A percentile compares a stretch with the other conserved stretches of the same genome.
Conservation (phyloP, 2,797 vertebrate genomes). For the Loriculus beryllinus region DNA sequence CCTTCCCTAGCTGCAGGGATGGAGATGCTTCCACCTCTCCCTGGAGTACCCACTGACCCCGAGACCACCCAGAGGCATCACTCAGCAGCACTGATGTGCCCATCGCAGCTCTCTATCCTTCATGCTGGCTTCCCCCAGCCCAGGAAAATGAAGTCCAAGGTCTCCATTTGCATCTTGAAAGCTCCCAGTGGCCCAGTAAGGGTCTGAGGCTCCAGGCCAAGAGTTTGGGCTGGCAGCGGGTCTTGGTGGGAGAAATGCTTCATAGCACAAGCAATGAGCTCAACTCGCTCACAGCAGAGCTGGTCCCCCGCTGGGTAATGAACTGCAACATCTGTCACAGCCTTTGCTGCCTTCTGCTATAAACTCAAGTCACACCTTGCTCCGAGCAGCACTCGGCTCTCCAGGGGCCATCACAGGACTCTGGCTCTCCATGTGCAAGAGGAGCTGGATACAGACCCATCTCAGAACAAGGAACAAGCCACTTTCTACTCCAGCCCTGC, state of each 20-base stretch:
- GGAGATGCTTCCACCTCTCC: not conserved
- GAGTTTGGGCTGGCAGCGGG: not conserved
- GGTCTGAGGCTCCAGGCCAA: not conserved
- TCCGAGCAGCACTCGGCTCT: not conserved
- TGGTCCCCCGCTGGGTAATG: rapidly evolving
- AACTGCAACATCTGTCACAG: not conserved
- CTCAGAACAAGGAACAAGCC: not conserved
- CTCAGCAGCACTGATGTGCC: not conserved
- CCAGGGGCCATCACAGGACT: not conserved
- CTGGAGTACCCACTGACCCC: not conserved
- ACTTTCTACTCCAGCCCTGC: not conserved
- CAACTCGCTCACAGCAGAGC: not conserved
- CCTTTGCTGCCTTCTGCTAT: not conserved
- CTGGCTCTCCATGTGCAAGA: not conserved
- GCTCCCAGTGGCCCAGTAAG: not conserved
- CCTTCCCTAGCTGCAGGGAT: rapidly evolving
- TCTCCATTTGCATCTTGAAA: not conserved
- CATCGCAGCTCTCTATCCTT: not conserved
- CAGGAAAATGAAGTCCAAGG: not conserved
- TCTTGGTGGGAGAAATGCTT: rapidly evolving
- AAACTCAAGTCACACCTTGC: not conserved
- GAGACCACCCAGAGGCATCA: not conserved
- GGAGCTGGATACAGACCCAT: not conserved
- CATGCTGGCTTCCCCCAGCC: not conserved
- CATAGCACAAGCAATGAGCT: rapidly evolving